Evolutionary conservation across 2,797 vertebrate species (phyloP), one percentile per base, ranked within the genome.

Genomic region (Lacerta viridis): DNA sequence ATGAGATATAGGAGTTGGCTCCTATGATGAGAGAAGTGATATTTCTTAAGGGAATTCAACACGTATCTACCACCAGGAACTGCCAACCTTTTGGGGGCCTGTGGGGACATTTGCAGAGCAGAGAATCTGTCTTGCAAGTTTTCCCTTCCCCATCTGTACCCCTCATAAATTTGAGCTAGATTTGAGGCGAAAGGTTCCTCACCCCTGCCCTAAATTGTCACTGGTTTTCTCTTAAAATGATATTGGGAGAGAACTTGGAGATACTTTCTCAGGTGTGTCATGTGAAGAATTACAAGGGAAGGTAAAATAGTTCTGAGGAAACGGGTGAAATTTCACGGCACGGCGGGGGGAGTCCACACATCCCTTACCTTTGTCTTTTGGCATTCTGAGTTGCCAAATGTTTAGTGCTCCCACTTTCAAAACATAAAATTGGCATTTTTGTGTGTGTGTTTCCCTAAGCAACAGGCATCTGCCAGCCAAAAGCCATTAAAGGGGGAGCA

Each of bases 381-480:
- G 83, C 91, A 78, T 92, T 90, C 6, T 88, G 3, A 80, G 7
- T 75, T 82, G 50, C 36, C 76, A 87, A 88, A 89, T 79, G 39
- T 27, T 4, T 59, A 43, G 3, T 36, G 43, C 29, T 23, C 75
- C 25, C 88, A 87, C 20, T 77, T 66, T 46, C 87, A 87, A 89
- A 76, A 69, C 79, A 89, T 84, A 85, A 82, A 20, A 85, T 4
- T 39, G 8, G 55, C 3, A 0, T 74, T 2, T 33, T 33, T 33
- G 33, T 33, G 33, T 33, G 0, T 72, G 17, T 88, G 3, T n/a
- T 1, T 17, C 83, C 81, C 85, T 15, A 87, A 59, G 69, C 3
- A 66, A 72, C 92, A 88, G 36, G 15, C 55, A 15, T 75, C 80
- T 87, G 15, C 20, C 27, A 83, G 27, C 46, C 17, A 84, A 13